phyloP scores from a whole-genome alignment of 2,888 invertebrate genomes.

The Orthosia gothica region DNA sequence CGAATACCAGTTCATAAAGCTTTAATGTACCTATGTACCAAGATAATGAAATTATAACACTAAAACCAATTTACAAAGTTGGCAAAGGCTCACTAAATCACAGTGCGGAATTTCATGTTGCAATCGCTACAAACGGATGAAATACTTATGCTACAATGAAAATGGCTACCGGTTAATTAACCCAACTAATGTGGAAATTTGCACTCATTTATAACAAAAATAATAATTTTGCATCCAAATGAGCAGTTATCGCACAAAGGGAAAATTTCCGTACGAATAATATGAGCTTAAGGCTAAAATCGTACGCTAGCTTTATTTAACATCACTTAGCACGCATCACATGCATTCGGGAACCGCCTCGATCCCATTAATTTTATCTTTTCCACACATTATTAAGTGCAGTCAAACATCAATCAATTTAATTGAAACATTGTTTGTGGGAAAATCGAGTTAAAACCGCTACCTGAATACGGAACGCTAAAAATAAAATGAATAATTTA shows the following conservation, averaged over 20 bases:
- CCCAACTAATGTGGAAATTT: conserved; percentile 66
- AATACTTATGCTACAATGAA: conserved; percentile 60
- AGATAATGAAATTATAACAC: conserved; percentile 50
- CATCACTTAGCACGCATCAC: neutral
- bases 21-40: neutral
- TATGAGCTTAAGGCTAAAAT: conserved; percentile 18
- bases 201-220: conserved; percentile 67
- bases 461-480: conserved; percentile 70
- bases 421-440: conserved; percentile 68
- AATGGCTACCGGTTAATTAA: conserved; percentile 72
- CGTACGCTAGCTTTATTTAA: conserved; percentile 35
- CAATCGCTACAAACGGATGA: conserved; percentile 61
- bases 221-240: conserved; percentile 19
- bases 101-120: conserved; percentile 69
- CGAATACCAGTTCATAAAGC: conserved; percentile 19
- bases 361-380: conserved; percentile 54
- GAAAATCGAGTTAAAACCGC: conserved; percentile 62
- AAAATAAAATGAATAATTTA: conserved; percentile 82
- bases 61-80: conserved; percentile 63
- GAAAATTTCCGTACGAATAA: conserved; percentile 29
- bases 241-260: conserved; percentile 23
- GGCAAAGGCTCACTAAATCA: conserved; percentile 70
- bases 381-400: conserved; percentile 60
- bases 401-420: conserved; percentile 67
- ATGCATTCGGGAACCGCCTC: conserved; percentile 2